phyloP scores from a whole-genome alignment of 37 sponge, comb jelly and placozoan genomes.

The Bolinopsis microptera region DNA sequence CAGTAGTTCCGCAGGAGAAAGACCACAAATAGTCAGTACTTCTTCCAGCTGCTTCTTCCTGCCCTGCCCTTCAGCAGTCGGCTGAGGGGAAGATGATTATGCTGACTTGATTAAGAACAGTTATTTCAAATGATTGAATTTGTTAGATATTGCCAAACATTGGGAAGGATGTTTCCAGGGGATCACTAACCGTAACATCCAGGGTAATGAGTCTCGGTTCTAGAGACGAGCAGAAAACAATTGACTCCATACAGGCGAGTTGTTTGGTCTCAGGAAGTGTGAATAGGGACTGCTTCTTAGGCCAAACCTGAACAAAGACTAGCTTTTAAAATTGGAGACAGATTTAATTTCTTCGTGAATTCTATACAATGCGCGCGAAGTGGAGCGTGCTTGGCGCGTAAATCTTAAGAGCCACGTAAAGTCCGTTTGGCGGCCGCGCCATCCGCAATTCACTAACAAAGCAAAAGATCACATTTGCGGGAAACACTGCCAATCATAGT shows the following conservation, averaged over 20 bases:
- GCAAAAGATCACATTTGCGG: not conserved
- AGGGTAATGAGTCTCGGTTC: constrained; percentile 58
- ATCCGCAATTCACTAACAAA: not conserved
- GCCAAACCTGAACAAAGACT: constrained; percentile 16
- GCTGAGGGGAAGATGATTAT: not conserved
- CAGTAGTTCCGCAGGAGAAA: not conserved
- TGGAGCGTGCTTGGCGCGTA: not conserved
- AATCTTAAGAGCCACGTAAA: not conserved
- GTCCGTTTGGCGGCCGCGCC: not conserved
- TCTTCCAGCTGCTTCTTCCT: constrained; percentile 25
- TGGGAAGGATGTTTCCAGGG: no score
- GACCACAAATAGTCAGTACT: not conserved
- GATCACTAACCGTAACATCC: constrained; percentile 17
- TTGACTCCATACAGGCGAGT: constrained; percentile 53
- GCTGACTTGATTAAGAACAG: no score
- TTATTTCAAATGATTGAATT: no score
- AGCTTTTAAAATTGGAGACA: no score
- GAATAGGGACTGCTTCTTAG: constrained; percentile 50
- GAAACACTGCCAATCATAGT: not conserved
- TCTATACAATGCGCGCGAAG: not conserved
- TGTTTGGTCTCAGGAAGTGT: constrained; percentile 34
- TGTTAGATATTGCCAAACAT: no score
- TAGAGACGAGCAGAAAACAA: constrained; percentile 40
- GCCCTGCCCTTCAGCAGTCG: constrained; percentile 1
- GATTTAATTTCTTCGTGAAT: no score